Percentiles rank a stretch among this genome's conserved stretches.
phyloP scores from a whole-genome alignment of 2,888 invertebrate genomes.

The Lissocephala sabroskyi region DNA sequence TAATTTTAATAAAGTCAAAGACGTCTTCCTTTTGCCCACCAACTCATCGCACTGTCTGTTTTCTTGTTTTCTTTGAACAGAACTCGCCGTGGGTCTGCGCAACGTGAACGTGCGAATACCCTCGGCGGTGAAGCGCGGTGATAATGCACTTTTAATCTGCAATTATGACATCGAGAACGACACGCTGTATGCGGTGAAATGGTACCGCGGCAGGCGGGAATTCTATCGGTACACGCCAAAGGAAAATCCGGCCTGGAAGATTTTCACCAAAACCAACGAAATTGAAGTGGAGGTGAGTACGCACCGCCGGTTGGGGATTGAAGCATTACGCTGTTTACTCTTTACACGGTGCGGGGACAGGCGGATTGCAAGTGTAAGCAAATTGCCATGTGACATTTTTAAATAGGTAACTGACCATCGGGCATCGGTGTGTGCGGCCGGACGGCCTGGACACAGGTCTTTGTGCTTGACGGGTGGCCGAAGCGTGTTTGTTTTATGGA shows the following conservation, averaged over 20 bases:
- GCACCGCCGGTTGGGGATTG: too few relatives aligned
- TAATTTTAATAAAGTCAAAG: too few relatives aligned
- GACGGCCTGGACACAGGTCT: not conserved
- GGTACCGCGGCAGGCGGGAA: slow-evolving; percentile 88
- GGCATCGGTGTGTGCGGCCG: slow-evolving; percentile 7
- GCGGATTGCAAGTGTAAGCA: slow-evolving; percentile 1
- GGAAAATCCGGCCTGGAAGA: slow-evolving; percentile 81
- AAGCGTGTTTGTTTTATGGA: slow-evolving; percentile 52
- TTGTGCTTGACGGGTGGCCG: slow-evolving; percentile 7
- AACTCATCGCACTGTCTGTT: too few relatives aligned
- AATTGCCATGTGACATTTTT: not conserved
- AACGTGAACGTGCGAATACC: slow-evolving; percentile 81
- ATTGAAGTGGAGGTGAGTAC: slow-evolving; percentile 83
- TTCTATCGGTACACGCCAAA: slow-evolving; percentile 88
- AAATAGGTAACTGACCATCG: too few relatives aligned
- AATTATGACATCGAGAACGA: slow-evolving; percentile 85
- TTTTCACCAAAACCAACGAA: slow-evolving; percentile 79
- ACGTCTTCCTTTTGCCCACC: too few relatives aligned
- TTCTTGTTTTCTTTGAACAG: slow-evolving; percentile 30
- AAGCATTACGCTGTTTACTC: too few relatives aligned
- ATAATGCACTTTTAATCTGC: slow-evolving; percentile 80
- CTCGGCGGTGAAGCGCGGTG: slow-evolving; percentile 78
- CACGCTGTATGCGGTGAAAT: slow-evolving; percentile 90
- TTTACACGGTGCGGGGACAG: too few relatives aligned
- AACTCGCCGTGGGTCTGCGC: slow-evolving; percentile 72